Evolutionary conservation across 2,797 vertebrate species (phyloP).

Genomic region (Halcyon leucocephala): DNA sequence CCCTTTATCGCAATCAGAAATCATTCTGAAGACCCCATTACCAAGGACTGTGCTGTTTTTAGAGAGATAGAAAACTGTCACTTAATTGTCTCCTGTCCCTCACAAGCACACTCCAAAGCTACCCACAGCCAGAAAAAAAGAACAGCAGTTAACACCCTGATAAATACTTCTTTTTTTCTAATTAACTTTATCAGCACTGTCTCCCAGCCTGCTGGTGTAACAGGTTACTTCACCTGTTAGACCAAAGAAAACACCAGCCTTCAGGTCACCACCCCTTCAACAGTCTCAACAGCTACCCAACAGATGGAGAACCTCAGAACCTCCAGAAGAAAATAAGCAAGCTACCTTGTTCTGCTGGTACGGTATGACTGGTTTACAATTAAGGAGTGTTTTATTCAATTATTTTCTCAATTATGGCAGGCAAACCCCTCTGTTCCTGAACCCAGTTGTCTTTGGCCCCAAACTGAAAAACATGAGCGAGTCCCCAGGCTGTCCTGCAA

Average conservation of each 20-base stretch:
- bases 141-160: neutral
- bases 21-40: neutral
- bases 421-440: neutral
- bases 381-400: neutral
- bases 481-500: neutral
- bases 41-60: neutral
- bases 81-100: neutral
- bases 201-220: neutral
- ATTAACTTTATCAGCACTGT: neutral
- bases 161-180: constrained; percentile 5
- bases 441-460: constrained; percentile 24
- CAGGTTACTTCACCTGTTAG: neutral
- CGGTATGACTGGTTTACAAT: neutral
- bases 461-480: neutral
- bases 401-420: neutral
- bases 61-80: neutral
- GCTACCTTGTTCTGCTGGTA: neutral
- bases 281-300: neutral
- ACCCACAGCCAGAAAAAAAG: neutral
- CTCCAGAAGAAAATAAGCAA: neutral
- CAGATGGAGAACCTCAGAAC: neutral
- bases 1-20: constrained; percentile 14
- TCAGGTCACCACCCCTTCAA: neutral
- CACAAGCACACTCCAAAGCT: neutral
- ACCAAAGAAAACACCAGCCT: neutral